phyloP scores from a whole-genome alignment of 2,113 vertebrate genomes.

The Equus przewalskii region DNA sequence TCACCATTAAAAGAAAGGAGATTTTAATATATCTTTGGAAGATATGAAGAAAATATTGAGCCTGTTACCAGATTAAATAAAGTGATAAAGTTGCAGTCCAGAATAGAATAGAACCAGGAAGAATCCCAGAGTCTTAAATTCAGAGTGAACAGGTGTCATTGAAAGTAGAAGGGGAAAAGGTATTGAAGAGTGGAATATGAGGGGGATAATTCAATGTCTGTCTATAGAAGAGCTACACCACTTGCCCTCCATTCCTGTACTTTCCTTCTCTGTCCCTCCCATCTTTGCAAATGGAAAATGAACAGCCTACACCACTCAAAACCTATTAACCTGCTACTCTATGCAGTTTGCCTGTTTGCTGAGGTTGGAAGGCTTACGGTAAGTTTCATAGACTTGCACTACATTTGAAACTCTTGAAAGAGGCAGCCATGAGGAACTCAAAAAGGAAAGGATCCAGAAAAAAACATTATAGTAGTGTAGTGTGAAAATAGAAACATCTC shows the following conservation, averaged over 20 bases:
- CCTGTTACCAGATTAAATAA: neutral
- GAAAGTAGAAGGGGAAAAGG: neutral
- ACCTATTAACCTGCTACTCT: neutral
- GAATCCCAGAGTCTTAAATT: neutral
- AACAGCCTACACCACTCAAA: neutral
- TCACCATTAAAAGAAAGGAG: neutral
- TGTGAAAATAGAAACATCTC: neutral
- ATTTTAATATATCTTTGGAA: neutral
- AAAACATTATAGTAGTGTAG: neutral
- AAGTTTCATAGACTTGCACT: neutral
- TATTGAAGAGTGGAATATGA: neutral
- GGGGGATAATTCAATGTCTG: neutral
- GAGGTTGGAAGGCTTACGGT: neutral
- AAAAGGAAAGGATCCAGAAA: neutral
- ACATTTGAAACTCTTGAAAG: constrained; percentile 8
- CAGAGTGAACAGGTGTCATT: neutral
- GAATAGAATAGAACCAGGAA: neutral
- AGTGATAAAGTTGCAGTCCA: neutral
- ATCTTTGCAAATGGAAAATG: neutral
- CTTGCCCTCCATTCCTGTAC: neutral
- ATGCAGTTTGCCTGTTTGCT: neutral
- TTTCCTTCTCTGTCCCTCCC: neutral
- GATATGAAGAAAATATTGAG: neutral
- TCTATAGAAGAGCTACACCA: neutral
- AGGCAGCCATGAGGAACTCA: neutral